Evolutionary conservation across 2,888 invertebrate species (phyloP).

Genomic region (Drosophila gaucha): DNA sequence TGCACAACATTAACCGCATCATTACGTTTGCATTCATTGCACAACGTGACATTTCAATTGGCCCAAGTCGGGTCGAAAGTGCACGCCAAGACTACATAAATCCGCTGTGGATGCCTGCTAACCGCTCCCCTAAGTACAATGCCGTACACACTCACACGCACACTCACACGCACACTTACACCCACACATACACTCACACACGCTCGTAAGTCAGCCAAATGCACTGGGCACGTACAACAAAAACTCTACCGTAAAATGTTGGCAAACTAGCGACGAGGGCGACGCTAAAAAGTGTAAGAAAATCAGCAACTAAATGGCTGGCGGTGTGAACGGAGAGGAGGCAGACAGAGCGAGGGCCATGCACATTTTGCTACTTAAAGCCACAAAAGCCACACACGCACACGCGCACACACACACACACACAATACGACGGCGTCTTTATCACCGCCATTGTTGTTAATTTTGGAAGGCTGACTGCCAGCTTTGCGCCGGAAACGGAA

Average conservation of each 20-base stretch:
- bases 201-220: conserved; percentile 46
- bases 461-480: conserved; percentile 70
- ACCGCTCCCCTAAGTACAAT: conserved; percentile 41
- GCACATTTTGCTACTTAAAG: conserved; percentile 77
- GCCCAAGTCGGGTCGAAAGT: conserved; percentile 63
- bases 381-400: conserved; percentile 72
- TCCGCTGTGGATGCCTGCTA: conserved; percentile 44
- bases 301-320: conserved; percentile 69
- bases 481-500: conserved; percentile 76
- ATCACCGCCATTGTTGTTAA: conserved; percentile 79
- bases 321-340: not conserved
- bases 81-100: conserved; percentile 67
- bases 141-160: conserved; percentile 10
- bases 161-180: not conserved
- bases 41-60: conserved; percentile 78
- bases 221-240: conserved; percentile 51
- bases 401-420: conserved; percentile 24
- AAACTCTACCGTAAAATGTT: conserved; percentile 61
- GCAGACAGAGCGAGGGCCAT: conserved; percentile 21
- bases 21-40: conserved; percentile 77
- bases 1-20: conserved; percentile 67
- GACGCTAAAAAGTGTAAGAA: conserved; percentile 72
- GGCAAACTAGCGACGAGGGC: conserved; percentile 61
- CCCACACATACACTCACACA: conserved; percentile 1
- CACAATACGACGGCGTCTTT: conserved; percentile 65